These are phyloP conservation scores for Conomelus anceps DNA, from an alignment of 2,888 invertebrate genomes.

Conservation along the genomic window DNA sequence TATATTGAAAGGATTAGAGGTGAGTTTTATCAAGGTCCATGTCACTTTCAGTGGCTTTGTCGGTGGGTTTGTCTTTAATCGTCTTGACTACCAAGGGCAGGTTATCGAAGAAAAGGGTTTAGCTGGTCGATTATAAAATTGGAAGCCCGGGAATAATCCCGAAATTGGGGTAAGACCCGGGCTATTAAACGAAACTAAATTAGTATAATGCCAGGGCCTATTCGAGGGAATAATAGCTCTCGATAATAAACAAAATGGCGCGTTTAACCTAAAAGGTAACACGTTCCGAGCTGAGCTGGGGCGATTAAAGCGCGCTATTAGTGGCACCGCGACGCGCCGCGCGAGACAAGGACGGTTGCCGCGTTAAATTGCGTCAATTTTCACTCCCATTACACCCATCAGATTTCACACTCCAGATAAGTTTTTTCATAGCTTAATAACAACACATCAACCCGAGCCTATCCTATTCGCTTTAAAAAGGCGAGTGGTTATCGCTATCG, in stretches of 20 bases:
- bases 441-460: background rate
- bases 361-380: conserved; percentile 19
- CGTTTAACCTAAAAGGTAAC: conserved; percentile 6
- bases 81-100: background rate
- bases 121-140: conserved; percentile 3
- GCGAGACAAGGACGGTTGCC: background rate
- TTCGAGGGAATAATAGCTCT: conserved; percentile 6
- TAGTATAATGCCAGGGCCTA: conserved; percentile 8
- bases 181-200: conserved; percentile 16
- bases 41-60: background rate
- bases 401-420: conserved; percentile 14
- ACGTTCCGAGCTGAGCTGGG: background rate
- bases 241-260: conserved; percentile 8
- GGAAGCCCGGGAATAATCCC: conserved; percentile 1
- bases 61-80: background rate
- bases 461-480: background rate
- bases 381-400: conserved; percentile 18
- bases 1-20: background rate
- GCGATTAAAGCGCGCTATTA: too few species aligned
- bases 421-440: conserved; percentile 19
- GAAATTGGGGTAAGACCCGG: background rate
- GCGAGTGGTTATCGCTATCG: background rate
- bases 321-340: background rate
- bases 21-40: background rate
- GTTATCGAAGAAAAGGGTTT: background rate